These are phyloP conservation scores for Sarcophaga carnaria DNA, from an alignment of 2,888 invertebrate species.

Conservation along the genomic window DNA sequence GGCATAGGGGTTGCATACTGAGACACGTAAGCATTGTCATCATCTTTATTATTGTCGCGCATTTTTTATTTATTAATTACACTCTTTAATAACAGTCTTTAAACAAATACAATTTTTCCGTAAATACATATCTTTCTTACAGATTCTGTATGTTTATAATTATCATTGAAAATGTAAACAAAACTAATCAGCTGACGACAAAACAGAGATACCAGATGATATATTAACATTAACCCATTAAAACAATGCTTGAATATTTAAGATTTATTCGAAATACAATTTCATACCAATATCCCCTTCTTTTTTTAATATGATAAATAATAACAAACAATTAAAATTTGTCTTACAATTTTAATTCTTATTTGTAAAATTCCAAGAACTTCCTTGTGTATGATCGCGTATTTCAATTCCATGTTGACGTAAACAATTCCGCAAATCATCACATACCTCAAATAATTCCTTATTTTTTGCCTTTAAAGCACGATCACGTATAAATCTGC, in stretches of 20 bases:
- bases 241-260: neutral
- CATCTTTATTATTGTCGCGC: conserved; percentile 62
- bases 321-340: no score
- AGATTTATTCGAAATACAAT: no score
- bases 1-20: conserved; percentile 78
- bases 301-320: neutral
- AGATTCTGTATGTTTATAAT: neutral
- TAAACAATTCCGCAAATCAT: conserved; percentile 86
- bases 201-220: neutral
- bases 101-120: no score
- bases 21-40: conserved; percentile 23
- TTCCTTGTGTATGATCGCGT: conserved; percentile 86
- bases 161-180: conserved; percentile 33
- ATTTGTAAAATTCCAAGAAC: conserved; percentile 83
- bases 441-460: conserved; percentile 86
- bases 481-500: conserved; percentile 84
- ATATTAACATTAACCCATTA: conserved; percentile 2
- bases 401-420: conserved; percentile 85
- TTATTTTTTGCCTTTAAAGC: conserved; percentile 84
- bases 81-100: neutral
- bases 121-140: conserved; percentile 1
- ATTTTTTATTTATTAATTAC: conserved; percentile 27
- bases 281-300: no score
- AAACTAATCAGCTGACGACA: conserved; percentile 22
- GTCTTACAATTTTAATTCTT: neutral